Base-by-base conservation (phyloP, 2,113 vertebrate species). In the Spea multiplicata region DNA sequence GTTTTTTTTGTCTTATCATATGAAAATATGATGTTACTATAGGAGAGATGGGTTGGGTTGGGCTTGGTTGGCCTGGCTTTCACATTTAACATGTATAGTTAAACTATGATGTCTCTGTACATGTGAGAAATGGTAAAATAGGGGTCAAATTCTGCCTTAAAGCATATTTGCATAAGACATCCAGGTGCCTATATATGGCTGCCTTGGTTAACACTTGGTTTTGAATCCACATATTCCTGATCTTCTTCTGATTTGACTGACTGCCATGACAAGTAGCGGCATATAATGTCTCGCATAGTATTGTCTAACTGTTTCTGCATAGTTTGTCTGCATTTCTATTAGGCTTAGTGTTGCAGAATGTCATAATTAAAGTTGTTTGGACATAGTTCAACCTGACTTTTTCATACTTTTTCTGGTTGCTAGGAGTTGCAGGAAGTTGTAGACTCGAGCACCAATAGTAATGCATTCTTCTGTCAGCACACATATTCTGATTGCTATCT, bases 401-500 rank as follows among this genome's bases (percentile, higher is more conserved):
- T 71, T 77, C 52, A 49, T 13, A 10, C n/a, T 16, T 73, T 82
- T 74, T 69, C 78, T 65, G 17, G 52, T 57, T 75, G 59, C 47
- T 75, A 44, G 45, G 75, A 64, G 57, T 44, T 47, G 59, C 47
- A 85, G 85, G 83, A 86, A 87, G 83, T 80, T 67, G 81, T 86
- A 78, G 83, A 73, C 83, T 68, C 85, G 78, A 82, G 72, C 83
- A 71, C 72, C 55, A 83, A 74, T 74, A 76, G 78, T 83, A 74
- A 44, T 81, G 75, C 64, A 77, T 57, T 46, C 48, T 52, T 84
- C 86, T 85, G 86, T 85, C 86, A 86, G 73, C 78, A 80, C 2
- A 14, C 45, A 71, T 74, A 52, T 80, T 69, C 80, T 77, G 87
- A 89, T 89, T 62, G 44, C 83, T 86, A 87, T 90, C 89, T 53